phyloP scores from a whole-genome alignment of 2,888 invertebrate genomes.

The Hanleya hanleyi region DNA sequence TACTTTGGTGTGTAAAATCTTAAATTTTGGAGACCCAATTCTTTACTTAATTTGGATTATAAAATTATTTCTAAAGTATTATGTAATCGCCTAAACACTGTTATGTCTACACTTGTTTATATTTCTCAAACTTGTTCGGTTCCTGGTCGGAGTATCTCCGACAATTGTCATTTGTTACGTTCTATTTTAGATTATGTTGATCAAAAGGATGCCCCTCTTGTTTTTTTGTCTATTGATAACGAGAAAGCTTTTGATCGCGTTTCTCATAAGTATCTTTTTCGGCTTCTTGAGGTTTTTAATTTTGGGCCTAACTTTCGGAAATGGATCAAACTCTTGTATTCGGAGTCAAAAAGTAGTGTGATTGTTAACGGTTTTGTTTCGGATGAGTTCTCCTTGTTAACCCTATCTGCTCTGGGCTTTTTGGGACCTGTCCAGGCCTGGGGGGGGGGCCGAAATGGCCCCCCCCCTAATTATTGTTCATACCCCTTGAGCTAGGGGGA shows the following conservation, averaged over 20 bases:
- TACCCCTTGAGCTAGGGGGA: too few relatives aligned
- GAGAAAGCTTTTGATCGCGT: conserved; percentile 49
- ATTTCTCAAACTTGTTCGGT: conserved; percentile 42
- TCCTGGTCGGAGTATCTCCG: conserved; percentile 41
- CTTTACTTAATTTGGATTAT: conserved; percentile 27
- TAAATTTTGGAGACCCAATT: neutral
- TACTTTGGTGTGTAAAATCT: too few relatives aligned
- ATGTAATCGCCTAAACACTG: conserved; percentile 31
- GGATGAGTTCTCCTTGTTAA: neutral
- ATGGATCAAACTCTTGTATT: conserved; percentile 26
- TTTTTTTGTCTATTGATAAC: conserved; percentile 42
- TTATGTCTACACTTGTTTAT: conserved; percentile 29
- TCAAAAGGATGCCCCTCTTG: conserved; percentile 31
- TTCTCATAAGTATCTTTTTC: conserved; percentile 36
- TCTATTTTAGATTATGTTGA: conserved; percentile 41
- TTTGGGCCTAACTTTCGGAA: conserved; percentile 38
- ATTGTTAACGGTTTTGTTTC: conserved; percentile 1
- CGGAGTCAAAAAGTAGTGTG: neutral
- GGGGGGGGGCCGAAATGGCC: too few relatives aligned
- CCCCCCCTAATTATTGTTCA: too few relatives aligned
- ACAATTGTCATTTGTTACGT: conserved; percentile 39
- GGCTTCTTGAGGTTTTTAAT: conserved; percentile 33
- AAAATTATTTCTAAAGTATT: conserved; percentile 43
- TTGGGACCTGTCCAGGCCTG: neutral
- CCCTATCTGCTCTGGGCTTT: neutral